Evolutionary conservation across 2,797 vertebrate genomes (phyloP).

Genomic region (Phylloscopus collybita): DNA sequence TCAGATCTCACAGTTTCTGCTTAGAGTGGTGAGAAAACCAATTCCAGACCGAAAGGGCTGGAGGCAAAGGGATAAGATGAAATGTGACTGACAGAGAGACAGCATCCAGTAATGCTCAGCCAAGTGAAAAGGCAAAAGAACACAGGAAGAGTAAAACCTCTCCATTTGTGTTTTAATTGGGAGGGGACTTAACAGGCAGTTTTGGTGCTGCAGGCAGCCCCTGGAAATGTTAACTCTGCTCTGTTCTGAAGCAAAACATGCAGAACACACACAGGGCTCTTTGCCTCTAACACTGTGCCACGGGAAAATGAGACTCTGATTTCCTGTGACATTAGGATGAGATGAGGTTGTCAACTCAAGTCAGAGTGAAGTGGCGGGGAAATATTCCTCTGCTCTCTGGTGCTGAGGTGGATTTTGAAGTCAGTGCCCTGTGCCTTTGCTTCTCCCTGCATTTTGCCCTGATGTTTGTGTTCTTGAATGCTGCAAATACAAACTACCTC

Average conservation of each 20-base stretch:
- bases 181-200: constrained; percentile 5
- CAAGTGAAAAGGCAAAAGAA: constrained; percentile 22
- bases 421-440: neutral
- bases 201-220: constrained; percentile 30
- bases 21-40: constrained; percentile 43
- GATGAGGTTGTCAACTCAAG: constrained; percentile 25
- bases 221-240: neutral
- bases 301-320: neutral
- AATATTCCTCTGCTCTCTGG: neutral
- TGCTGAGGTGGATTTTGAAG: neutral
- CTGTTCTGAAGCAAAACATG: neutral
- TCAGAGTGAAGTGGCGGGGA: neutral
- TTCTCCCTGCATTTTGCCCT: neutral
- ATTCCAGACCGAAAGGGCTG: constrained; percentile 11
- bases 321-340: neutral
- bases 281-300: neutral
- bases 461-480: neutral
- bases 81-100: constrained; percentile 55
- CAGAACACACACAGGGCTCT: neutral
- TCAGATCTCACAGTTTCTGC: constrained; percentile 1
- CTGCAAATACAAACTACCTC: neutral
- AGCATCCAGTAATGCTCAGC: constrained; percentile 50
- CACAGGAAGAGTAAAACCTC: constrained; percentile 31
- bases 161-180: constrained; percentile 51
- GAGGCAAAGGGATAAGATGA: constrained; percentile 4